Evolutionary conservation across 1,140 invertebrate species (phyloP), one percentile per base, ranked within the genome.

Genomic region (Venustaconcha ellipsiformis): DNA sequence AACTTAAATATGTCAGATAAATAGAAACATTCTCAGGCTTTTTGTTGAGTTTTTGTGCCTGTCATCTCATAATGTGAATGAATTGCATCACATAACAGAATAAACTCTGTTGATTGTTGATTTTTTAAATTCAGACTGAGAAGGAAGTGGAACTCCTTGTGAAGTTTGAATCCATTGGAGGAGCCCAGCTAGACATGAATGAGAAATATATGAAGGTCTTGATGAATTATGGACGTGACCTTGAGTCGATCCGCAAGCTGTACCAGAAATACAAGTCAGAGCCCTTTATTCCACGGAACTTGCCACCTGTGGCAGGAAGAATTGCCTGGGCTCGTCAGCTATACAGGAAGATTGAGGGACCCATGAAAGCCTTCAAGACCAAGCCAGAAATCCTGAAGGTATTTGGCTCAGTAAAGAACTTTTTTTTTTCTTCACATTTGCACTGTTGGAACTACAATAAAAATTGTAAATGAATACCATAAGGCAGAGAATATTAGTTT

Each of bases 151-250:
- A 88, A 64, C 79, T 91, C 58, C 76, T 91, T 57, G 80, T 73
- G n/a, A 90, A 90, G 78, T 90, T 91, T 86, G 88, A 90, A 63
- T 82, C 78, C 59, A 88, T 91, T 48, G 79, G 81, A 14, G 86
- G 85, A 18, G 85, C 87, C 20, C 82, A 90, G 67, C 79, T 91
- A 17, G 86, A 90, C 79, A 82, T 90, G 73, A 86, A 86, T 64
- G 95, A 96, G 85, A 97, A 98, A 89, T 97, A 97, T 83, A 93
- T 93, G 30, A 89, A 95, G 26, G 94, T 98, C 6, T 89, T 96
- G 13, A 93, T 93, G 79, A 95, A 95, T 84, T 96, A 95, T 79
- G 94, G 96, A 67, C 94, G 93, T 74, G 95, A 97, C 90, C 93
- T 98, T 1, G 95, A 97, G 78, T 93, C 94, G 76, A 95, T 96